A percentile compares a stretch with the other conserved stretches of the same genome.
Evolutionary conservation across 2,113 vertebrate genomes (phyloP).

Genomic region (Pluvialis apricaria): DNA sequence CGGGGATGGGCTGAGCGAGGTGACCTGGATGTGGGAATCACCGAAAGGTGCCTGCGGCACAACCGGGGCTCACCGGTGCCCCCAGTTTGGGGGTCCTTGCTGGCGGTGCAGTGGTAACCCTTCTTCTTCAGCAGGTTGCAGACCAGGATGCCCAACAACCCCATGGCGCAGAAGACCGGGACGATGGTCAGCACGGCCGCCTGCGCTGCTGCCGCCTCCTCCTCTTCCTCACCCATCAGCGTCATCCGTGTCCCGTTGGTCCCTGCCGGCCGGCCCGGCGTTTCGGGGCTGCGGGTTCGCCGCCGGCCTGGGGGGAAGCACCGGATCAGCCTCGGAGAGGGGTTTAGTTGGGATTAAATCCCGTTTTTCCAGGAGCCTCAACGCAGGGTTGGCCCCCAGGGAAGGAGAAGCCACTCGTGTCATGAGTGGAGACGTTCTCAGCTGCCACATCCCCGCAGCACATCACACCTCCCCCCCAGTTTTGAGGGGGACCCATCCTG

Average conservation of each 20-base stretch:
- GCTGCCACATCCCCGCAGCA: not conserved
- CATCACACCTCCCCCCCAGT: not conserved
- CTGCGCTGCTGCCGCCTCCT: conserved; percentile 78
- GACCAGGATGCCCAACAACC: conserved; percentile 89
- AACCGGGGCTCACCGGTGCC: conserved; percentile 68
- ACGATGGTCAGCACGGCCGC: conserved; percentile 89
- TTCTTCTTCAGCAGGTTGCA: conserved; percentile 95
- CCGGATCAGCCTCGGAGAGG: fast-evolving
- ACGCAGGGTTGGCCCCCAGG: not conserved
- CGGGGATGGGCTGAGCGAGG: not conserved
- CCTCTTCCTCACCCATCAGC: conserved; percentile 9
- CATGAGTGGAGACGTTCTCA: fast-evolving
- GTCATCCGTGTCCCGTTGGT: not conserved
- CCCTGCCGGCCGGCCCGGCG: fast-evolving
- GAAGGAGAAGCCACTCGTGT: not conserved
- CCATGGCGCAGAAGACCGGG: conserved; percentile 92
- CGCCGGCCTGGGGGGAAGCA: not conserved
- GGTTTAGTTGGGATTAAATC: not conserved
- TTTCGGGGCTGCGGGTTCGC: conserved; percentile 26
- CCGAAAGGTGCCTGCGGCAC: fast-evolving
- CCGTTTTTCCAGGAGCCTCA: fast-evolving
- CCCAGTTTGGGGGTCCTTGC: conserved; percentile 79
- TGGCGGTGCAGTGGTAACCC: conserved; percentile 85
- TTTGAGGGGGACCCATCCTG: not conserved
- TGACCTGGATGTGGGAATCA: fast-evolving